These are phyloP conservation scores for Tetropium fuscum DNA, from an alignment of 2,888 invertebrate genomes.

Conservation along the genomic window DNA sequence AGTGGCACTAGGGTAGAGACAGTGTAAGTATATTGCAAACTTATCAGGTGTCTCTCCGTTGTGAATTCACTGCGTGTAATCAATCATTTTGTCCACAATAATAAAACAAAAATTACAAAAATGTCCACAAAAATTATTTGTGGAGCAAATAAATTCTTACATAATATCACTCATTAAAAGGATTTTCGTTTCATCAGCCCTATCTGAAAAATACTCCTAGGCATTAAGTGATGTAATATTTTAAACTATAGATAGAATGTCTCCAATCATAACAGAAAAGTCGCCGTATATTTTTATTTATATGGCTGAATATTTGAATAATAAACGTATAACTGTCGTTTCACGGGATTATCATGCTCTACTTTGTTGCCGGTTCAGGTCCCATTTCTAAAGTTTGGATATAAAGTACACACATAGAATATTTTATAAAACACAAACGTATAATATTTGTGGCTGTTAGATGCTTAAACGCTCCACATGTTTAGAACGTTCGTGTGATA, in stretches of 20 bases:
- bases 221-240: too few species aligned
- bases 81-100: too few species aligned
- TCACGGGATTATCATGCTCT: conserved; percentile 4
- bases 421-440: conserved; percentile 7
- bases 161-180: too few species aligned
- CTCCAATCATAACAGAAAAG: background rate
- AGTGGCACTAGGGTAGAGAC: too few species aligned
- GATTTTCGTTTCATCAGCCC: too few species aligned
- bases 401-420: conserved; percentile 13
- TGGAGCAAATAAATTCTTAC: too few species aligned
- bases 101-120: too few species aligned
- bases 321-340: background rate
- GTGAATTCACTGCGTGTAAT: too few species aligned
- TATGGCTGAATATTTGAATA: background rate
- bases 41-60: too few species aligned
- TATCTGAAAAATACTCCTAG: too few species aligned
- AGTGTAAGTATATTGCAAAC: too few species aligned
- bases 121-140: too few species aligned
- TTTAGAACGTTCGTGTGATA: conserved; percentile 31
- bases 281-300: background rate
- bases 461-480: conserved; percentile 24
- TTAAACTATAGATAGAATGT: background rate
- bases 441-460: background rate
- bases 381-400: background rate
- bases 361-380: background rate